Evolutionary conservation across 92 coral and sea anemone genomes (phyloP).

Genomic region (Pocillopora meandrina): DNA sequence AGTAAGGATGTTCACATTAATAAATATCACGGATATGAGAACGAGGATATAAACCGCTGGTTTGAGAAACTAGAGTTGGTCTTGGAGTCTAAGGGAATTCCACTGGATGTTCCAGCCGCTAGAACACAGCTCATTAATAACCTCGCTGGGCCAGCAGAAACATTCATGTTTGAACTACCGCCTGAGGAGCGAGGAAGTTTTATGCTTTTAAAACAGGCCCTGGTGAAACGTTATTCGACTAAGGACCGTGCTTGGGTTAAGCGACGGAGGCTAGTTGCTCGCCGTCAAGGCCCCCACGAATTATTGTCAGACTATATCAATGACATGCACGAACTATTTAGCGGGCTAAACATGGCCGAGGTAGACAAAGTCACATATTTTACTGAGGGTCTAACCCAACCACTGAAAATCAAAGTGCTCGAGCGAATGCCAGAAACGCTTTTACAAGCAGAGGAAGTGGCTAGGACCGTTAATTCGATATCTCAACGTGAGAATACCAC

Average conservation of each 20-base stretch:
- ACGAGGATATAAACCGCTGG: no score
- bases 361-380: constrained; percentile 2
- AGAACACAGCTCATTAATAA: neutral
- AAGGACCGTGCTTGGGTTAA: neutral
- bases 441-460: constrained; percentile 2
- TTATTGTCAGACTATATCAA: neutral
- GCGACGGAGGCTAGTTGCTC: neutral
- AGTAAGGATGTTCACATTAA: no score
- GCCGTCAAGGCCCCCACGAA: constrained; percentile 3
- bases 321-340: constrained; percentile 14
- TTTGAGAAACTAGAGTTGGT: neutral
- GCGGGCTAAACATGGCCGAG: constrained; percentile 1
- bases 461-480: neutral
- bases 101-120: neutral
- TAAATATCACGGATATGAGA: no score
- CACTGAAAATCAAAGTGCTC: neutral
- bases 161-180: neutral
- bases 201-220: neutral
- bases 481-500: neutral
- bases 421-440: constrained; percentile 14
- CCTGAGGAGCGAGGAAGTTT: neutral
- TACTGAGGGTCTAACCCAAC: neutral
- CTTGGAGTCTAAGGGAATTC: neutral
- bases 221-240: neutral
- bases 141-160: neutral